These are phyloP conservation scores for Cossypha dichroa DNA, from an alignment of 2,797 vertebrate genomes.

Conservation along the genomic window DNA sequence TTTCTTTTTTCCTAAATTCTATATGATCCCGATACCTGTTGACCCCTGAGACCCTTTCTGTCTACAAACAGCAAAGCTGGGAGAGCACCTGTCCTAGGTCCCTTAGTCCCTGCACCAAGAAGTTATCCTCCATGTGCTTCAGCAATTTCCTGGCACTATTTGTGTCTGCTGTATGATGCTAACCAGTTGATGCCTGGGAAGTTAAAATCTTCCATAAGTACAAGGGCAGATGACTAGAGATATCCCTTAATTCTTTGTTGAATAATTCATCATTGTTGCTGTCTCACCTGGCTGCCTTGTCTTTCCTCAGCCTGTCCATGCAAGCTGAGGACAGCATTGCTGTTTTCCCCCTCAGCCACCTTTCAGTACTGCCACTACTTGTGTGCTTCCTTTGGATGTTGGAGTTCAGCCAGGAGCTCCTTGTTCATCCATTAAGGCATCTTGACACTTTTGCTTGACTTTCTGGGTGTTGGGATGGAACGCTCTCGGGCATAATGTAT, in stretches of 20 bases:
- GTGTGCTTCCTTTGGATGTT: background rate
- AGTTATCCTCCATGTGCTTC: background rate
- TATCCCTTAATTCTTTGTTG: background rate
- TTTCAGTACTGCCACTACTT: rapidly evolving
- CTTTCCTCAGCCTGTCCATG: background rate
- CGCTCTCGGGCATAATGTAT: background rate
- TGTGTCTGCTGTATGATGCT: background rate
- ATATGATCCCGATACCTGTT: background rate
- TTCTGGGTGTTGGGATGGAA: background rate
- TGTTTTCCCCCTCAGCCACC: background rate
- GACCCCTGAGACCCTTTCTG: background rate
- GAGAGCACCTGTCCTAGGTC: background rate
- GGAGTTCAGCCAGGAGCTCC: background rate
- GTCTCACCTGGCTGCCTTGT: background rate
- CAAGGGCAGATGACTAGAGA: background rate
- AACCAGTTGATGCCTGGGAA: background rate
- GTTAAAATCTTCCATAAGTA: background rate
- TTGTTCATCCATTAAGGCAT: background rate
- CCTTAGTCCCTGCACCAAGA: background rate
- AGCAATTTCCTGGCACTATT: background rate
- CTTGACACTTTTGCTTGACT: background rate
- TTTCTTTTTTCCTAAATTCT: background rate
- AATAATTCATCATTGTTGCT: background rate
- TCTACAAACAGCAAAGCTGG: background rate
- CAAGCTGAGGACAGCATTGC: background rate